phyloP scores from a whole-genome alignment of 2,888 invertebrate species.

The Hemithea aestivaria region DNA sequence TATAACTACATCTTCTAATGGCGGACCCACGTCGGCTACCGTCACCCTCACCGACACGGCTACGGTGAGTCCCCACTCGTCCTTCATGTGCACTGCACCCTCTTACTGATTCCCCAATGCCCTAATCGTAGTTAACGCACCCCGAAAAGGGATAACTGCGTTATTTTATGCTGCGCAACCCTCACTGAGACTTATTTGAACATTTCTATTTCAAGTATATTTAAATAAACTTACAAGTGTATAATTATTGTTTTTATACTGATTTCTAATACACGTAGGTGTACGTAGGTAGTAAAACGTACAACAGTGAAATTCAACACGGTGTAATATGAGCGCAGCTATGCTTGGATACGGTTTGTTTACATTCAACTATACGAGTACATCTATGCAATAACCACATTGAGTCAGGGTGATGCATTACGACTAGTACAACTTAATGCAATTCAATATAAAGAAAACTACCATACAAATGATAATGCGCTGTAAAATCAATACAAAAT shows the following conservation, averaged over 20 bases:
- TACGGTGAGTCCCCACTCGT: constrained; percentile 76
- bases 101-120: constrained; percentile 66
- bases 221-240: constrained; percentile 1
- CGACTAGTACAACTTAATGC: constrained; percentile 49
- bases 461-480: constrained; percentile 4
- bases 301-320: constrained; percentile 13
- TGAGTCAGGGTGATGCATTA: constrained; percentile 54
- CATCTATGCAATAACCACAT: constrained; percentile 47
- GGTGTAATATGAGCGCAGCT: constrained; percentile 32
- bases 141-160: constrained; percentile 59
- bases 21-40: constrained; percentile 67
- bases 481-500: no score
- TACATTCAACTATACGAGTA: constrained; percentile 49
- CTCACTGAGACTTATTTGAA: constrained; percentile 9
- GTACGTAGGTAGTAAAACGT: not conserved
- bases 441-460: constrained; percentile 10
- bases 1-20: constrained; percentile 53
- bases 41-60: constrained; percentile 75
- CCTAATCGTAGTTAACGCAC: constrained; percentile 66
- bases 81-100: constrained; percentile 59
- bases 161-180: constrained; percentile 55
- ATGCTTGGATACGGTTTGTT: constrained; percentile 43
- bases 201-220: not conserved
- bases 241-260: not conserved
- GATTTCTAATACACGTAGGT: no score